Evolutionary conservation across 2,797 vertebrate species (phyloP).

Genomic region (Pogonophryne albipinna): DNA sequence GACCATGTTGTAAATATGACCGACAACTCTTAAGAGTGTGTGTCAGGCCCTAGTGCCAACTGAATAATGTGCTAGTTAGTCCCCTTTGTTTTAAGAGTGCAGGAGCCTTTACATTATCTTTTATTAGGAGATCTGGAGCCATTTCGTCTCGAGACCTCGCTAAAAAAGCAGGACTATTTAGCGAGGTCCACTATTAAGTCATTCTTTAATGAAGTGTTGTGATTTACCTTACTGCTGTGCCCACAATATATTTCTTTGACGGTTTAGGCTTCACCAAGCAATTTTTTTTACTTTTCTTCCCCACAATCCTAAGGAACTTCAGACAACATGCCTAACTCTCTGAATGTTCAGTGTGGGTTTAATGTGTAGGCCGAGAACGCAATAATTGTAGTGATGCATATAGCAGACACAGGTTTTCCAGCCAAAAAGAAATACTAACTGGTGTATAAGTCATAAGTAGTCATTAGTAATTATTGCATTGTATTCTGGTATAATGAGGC

Average conservation of each 20-base stretch:
- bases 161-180: constrained; percentile 32
- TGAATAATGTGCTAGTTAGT: constrained; percentile 59
- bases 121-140: constrained; percentile 68
- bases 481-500: not conserved
- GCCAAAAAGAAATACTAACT: not conserved
- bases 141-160: constrained; percentile 37
- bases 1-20: constrained; percentile 68
- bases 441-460: constrained; percentile 3
- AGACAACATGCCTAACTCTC: constrained; percentile 22
- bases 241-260: constrained; percentile 11
- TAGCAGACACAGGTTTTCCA: not conserved
- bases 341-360: constrained; percentile 25
- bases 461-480: constrained; percentile 24
- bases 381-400: constrained; percentile 2
- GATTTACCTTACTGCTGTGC: not conserved
- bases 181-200: not conserved
- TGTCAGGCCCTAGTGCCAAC: constrained; percentile 32
- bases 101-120: constrained; percentile 70
- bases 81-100: constrained; percentile 61
- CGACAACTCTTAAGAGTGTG: constrained; percentile 52
- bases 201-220: constrained; percentile 5
- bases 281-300: constrained; percentile 4
- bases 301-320: constrained; percentile 3
- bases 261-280: constrained; percentile 3
- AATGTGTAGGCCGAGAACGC: constrained; percentile 6